phyloP scores from a whole-genome alignment of 2,888 invertebrate species.

The Chrysolina oricalcia region DNA sequence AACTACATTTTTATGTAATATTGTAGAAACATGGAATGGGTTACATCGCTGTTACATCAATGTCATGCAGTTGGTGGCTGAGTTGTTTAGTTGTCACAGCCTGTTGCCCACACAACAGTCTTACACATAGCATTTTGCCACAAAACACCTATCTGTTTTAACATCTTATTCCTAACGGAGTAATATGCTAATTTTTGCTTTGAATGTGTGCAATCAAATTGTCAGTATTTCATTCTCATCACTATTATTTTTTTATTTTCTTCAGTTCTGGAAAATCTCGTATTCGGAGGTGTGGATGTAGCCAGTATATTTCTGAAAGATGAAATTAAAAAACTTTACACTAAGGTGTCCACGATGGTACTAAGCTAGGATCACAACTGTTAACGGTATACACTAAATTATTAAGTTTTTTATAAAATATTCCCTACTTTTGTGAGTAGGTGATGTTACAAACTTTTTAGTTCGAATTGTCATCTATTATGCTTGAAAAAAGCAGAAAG shows the following conservation, averaged over 20 bases:
- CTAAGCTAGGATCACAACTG: conserved; percentile 15
- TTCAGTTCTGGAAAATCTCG: conserved; percentile 24
- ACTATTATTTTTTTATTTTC: conserved; percentile 23
- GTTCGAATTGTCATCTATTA: background rate
- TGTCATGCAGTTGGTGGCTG: no score
- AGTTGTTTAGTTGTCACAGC: no score
- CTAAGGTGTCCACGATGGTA: conserved; percentile 25
- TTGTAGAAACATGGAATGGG: no score
- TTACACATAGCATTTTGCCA: background rate
- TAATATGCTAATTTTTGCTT: background rate
- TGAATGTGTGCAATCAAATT: background rate
- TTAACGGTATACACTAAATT: conserved; percentile 22
- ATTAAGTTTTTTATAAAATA: conserved; percentile 4
- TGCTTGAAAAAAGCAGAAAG: background rate
- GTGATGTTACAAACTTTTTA: background rate
- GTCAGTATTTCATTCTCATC: conserved; percentile 15
- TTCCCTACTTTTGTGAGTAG: background rate
- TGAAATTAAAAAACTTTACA: conserved; percentile 21
- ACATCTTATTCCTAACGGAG: background rate
- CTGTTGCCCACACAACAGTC: background rate
- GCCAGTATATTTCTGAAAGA: conserved; percentile 23
- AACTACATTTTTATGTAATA: no score
- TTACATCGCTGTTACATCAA: no score
- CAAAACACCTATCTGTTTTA: background rate
- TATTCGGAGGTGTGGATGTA: conserved; percentile 18